These are phyloP conservation scores for Drosophila trapezifrons DNA, from an alignment of 1,140 invertebrate genomes.

Conservation along the genomic window DNA sequence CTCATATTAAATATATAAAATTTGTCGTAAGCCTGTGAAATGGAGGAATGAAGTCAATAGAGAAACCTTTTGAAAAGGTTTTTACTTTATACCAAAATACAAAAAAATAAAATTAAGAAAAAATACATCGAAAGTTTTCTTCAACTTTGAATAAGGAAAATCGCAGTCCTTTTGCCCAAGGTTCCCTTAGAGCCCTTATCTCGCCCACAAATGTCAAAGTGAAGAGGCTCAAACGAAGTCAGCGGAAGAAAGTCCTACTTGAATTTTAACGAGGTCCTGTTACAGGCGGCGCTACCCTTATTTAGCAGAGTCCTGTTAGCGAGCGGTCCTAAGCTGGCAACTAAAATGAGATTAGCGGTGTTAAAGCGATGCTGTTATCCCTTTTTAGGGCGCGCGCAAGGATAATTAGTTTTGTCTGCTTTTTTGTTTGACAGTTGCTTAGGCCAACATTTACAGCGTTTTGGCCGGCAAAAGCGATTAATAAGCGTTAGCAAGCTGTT, in stretches of 20 bases:
- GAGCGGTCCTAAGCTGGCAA: constrained; percentile 23
- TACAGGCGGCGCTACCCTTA: background rate
- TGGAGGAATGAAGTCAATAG: background rate
- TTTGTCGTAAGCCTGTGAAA: background rate
- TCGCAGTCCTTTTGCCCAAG: background rate
- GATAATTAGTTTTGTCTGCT: constrained; percentile 43
- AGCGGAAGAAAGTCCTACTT: constrained; percentile 29
- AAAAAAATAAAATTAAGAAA: background rate
- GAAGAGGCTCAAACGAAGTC: constrained; percentile 30
- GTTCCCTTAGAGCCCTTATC: constrained; percentile 1
- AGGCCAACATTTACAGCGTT: background rate
- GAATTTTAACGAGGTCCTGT: constrained; percentile 49
- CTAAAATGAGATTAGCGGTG: constrained; percentile 28
- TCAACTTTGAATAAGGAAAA: too few relatives aligned
- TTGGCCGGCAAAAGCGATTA: background rate
- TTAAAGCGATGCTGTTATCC: constrained; percentile 29
- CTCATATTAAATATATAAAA: constrained; percentile 1
- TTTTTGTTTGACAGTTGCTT: constrained; percentile 14
- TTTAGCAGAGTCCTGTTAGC: constrained; percentile 17
- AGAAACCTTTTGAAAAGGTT: too few relatives aligned
- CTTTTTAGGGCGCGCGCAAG: constrained; percentile 21
- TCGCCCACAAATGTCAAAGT: constrained; percentile 52
- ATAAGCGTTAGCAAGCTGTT: constrained; percentile 21
- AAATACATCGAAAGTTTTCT: too few relatives aligned
- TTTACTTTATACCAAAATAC: too few relatives aligned